Conservation (phyloP, 1,140 invertebrate species). For the Meteorus sp. region DNA sequence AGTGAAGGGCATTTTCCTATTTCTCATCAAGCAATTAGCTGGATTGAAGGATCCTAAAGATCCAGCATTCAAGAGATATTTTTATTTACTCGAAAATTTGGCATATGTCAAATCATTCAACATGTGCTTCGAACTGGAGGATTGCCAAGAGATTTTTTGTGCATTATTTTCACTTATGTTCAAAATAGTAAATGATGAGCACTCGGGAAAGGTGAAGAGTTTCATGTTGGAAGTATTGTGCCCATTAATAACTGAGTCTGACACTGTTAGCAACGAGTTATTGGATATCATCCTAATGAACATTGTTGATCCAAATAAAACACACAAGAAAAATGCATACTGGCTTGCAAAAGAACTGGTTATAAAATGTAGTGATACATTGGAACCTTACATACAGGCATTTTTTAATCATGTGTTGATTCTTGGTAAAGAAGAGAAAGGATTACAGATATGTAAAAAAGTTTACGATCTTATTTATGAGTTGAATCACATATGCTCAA, state of each 20-base stretch:
- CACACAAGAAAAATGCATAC: slow-evolving; percentile 88
- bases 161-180: slow-evolving; percentile 94
- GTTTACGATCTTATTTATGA: slow-evolving; percentile 97
- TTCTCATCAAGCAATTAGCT: slow-evolving; percentile 92
- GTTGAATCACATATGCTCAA: slow-evolving; percentile 90
- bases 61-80: slow-evolving; percentile 96
- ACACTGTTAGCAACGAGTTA: slow-evolving; percentile 91
- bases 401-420: slow-evolving; percentile 96
- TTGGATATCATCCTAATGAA: slow-evolving; percentile 93
- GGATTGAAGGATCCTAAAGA: slow-evolving; percentile 95
- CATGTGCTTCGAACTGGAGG: slow-evolving; percentile 97
- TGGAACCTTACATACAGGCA: slow-evolving; percentile 94
- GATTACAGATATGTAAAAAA: slow-evolving; percentile 77
- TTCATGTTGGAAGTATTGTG: slow-evolving; percentile 95
- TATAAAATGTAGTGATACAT: slow-evolving; percentile 84
- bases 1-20: slow-evolving; percentile 92
- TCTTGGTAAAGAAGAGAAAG: slow-evolving; percentile 85
- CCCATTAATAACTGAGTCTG: slow-evolving; percentile 92
- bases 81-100: slow-evolving; percentile 93
- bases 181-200: slow-evolving; percentile 94
- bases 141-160: slow-evolving; percentile 96
- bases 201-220: slow-evolving; percentile 92
- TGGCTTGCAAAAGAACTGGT: slow-evolving; percentile 89
- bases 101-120: slow-evolving; percentile 99
- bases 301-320: slow-evolving; percentile 94